These are phyloP conservation scores for Ctenopoma multispine DNA, from an alignment of 2,797 vertebrate species.

Conservation along the genomic window DNA sequence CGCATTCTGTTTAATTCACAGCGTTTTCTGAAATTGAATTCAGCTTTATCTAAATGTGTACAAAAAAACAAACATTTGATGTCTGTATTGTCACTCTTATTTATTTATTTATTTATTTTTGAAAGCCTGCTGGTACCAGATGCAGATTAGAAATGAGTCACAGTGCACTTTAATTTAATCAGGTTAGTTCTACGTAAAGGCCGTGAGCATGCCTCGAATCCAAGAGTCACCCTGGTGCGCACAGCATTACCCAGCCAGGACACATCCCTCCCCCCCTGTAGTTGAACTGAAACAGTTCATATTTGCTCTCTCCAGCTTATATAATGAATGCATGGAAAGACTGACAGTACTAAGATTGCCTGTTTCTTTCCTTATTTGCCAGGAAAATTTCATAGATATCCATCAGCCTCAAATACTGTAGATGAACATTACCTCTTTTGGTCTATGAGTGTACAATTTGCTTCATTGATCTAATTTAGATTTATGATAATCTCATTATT, in stretches of 20 bases:
- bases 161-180: slow-evolving; percentile 20
- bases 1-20: slow-evolving; percentile 7
- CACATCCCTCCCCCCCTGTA: background rate
- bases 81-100: background rate
- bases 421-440: background rate
- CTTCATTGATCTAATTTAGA: background rate
- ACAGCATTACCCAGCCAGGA: background rate
- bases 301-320: slow-evolving; percentile 24
- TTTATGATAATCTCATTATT: too few species aligned
- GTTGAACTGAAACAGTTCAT: slow-evolving; percentile 21
- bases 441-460: background rate
- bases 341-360: background rate
- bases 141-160: slow-evolving; percentile 18
- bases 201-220: slow-evolving; percentile 4
- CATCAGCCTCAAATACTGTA: slow-evolving; percentile 11
- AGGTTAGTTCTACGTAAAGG: slow-evolving; percentile 10
- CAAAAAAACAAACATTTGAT: slow-evolving; percentile 23
- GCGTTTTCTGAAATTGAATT: slow-evolving; percentile 31
- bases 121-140: background rate
- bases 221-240: background rate
- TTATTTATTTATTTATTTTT: slow-evolving; percentile 12
- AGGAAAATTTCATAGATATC: slow-evolving; percentile 38
- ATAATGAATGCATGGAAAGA: slow-evolving; percentile 18
- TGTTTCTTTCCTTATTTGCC: background rate
- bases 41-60: slow-evolving; percentile 33